Percentiles rank a stretch among this genome's conserved stretches.
Evolutionary conservation across 1,140 invertebrate species (phyloP).

Genomic region (Drosophila bocki): DNA sequence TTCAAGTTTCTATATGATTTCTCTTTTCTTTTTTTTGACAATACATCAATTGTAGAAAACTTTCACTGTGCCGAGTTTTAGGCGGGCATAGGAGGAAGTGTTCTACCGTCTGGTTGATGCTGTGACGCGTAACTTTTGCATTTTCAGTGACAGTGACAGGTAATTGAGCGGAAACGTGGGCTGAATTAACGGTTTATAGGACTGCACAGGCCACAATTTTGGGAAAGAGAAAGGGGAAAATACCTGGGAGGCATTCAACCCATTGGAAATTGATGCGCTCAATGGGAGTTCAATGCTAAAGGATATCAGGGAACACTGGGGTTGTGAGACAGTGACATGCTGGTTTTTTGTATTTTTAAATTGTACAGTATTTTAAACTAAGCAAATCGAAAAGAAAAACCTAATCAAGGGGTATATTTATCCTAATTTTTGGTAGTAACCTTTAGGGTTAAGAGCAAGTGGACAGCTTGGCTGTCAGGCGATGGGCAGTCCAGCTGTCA

Average conservation of each 20-base stretch:
- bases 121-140: constrained; percentile 29
- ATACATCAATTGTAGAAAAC: constrained; percentile 23
- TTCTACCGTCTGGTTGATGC: neutral
- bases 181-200: constrained; percentile 64
- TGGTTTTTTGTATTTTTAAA: neutral
- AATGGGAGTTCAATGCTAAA: neutral
- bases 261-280: constrained; percentile 3
- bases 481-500: neutral
- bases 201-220: neutral
- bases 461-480: neutral
- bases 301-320: neutral
- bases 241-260: constrained; percentile 2
- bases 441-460: neutral
- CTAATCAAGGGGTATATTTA: no score
- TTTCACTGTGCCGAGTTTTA: constrained; percentile 2
- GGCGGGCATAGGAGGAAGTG: neutral
- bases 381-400: neutral
- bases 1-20: neutral
- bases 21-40: constrained; percentile 7
- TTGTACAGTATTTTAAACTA: neutral
- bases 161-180: constrained; percentile 78
- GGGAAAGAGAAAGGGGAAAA: neutral
- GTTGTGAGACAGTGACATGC: neutral
- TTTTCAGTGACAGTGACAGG: constrained; percentile 35
- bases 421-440: no score